These are phyloP conservation scores for Apogon hyalosoma DNA, from an alignment of 2,797 vertebrate species.

Conservation along the genomic window DNA sequence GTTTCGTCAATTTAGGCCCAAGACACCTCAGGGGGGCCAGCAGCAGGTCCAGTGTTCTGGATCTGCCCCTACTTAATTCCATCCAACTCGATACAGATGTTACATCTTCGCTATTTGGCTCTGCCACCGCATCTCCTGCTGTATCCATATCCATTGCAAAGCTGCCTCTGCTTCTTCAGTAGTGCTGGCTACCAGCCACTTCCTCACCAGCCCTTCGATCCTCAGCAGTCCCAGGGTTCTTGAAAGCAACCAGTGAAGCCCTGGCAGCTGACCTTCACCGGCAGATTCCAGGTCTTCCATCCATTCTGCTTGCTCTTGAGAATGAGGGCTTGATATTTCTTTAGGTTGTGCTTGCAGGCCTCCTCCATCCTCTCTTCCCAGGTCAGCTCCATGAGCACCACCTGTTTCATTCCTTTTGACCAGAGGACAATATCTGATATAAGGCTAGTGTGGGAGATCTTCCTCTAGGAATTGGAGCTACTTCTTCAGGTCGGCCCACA, in stretches of 20 bases:
- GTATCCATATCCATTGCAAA: background rate
- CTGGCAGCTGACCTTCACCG: background rate
- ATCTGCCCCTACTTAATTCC: too few relatives aligned
- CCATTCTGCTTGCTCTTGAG: background rate
- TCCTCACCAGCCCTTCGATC: too few relatives aligned
- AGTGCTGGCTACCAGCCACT: background rate
- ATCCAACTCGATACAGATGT: too few relatives aligned
- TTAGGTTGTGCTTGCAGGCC: background rate
- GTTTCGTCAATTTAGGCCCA: too few relatives aligned
- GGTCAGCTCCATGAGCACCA: background rate
- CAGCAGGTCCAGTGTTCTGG: too few relatives aligned
- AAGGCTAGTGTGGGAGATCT: background rate
- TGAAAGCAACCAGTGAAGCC: background rate
- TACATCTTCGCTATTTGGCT: background rate
- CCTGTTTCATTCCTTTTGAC: background rate
- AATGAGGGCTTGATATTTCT: background rate
- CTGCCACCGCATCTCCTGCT: background rate
- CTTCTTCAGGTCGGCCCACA: background rate
- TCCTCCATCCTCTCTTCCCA: background rate
- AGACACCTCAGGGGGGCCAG: too few relatives aligned
- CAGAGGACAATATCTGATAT: background rate
- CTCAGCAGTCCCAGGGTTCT: background rate
- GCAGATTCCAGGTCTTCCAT: background rate
- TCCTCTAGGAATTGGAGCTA: background rate
- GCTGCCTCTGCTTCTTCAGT: background rate